A percentile compares a stretch with the other conserved stretches of the same genome.
Evolutionary conservation across 2,888 invertebrate species (phyloP).

Genomic region (Ferrisia virgata): DNA sequence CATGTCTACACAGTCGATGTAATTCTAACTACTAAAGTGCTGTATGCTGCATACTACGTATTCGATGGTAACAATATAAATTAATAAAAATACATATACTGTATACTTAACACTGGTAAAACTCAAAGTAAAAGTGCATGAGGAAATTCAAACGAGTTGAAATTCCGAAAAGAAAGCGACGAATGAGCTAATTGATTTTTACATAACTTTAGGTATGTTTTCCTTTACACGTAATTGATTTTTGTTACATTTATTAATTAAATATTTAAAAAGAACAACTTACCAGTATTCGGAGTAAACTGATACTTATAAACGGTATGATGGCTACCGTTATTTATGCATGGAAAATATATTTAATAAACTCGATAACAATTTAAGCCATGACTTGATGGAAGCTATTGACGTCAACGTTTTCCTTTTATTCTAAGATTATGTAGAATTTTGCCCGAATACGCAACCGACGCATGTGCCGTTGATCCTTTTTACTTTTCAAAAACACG

Average conservation of each 20-base stretch:
- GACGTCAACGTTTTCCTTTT: constrained; percentile 3
- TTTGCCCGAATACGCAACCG: not conserved
- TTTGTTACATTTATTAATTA: not conserved
- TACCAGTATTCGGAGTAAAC: not conserved
- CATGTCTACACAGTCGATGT: no score
- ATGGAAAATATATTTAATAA: not conserved
- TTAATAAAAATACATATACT: not conserved
- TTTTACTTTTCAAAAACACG: not conserved
- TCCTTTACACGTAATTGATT: not conserved
- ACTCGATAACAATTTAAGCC: not conserved
- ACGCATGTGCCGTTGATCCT: constrained; percentile 3
- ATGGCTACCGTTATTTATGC: not conserved
- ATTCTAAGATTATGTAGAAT: not conserved
- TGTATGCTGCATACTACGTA: no score
- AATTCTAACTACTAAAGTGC: no score
- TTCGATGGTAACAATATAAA: not conserved
- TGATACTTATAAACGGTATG: constrained; percentile 7
- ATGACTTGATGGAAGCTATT: not conserved
- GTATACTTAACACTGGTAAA: not conserved
- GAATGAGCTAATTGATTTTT: not conserved
- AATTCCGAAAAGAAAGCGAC: not conserved
- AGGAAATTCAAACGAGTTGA: not conserved
- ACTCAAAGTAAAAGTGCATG: not conserved
- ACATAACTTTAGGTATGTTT: not conserved
- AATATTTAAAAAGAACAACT: not conserved